These are phyloP conservation scores for Carcinoscorpius rotundicauda DNA, from an alignment of 1,140 invertebrate genomes.

Conservation along the genomic window DNA sequence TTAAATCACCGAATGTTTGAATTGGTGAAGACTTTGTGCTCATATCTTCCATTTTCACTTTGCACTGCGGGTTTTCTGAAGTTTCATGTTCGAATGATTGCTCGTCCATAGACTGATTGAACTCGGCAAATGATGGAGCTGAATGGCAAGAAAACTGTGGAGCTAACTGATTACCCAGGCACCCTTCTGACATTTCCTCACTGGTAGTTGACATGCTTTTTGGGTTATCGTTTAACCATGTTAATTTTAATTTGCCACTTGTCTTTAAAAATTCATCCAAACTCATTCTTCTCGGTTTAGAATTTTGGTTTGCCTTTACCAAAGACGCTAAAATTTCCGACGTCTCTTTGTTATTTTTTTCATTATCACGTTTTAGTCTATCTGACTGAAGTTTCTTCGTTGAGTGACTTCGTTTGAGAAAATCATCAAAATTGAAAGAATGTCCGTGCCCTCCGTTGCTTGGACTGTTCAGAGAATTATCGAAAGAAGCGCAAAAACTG, in stretches of 20 bases:
- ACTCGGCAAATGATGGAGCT: slow-evolving; percentile 13
- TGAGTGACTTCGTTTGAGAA: slow-evolving; percentile 45
- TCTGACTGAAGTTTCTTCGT: slow-evolving; percentile 30
- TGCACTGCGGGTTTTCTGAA: too few relatives aligned
- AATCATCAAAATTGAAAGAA: slow-evolving; percentile 68
- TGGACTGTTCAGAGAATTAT: slow-evolving; percentile 8
- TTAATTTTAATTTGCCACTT: slow-evolving; percentile 36
- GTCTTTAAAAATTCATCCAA: slow-evolving; percentile 52
- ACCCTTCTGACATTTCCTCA: slow-evolving; percentile 8
- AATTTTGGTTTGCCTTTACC: slow-evolving; percentile 38
- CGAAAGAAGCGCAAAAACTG: slow-evolving; percentile 6
- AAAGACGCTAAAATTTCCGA: slow-evolving; percentile 50
- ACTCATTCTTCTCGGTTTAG: slow-evolving; percentile 26
- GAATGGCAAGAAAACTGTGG: background rate
- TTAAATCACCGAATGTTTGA: too few relatives aligned
- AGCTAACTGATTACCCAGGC: background rate
- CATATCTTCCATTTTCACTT: too few relatives aligned
- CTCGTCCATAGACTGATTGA: slow-evolving; percentile 11
- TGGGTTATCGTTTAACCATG: slow-evolving; percentile 4
- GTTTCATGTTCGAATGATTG: slow-evolving; percentile 12
- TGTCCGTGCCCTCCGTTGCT: slow-evolving; percentile 30
- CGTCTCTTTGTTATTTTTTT: slow-evolving; percentile 47
- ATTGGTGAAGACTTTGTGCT: too few relatives aligned
- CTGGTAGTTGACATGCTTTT: background rate
- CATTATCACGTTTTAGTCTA: slow-evolving; percentile 21